These are phyloP conservation scores for Anguilla japonica DNA, from an alignment of 2,113 vertebrate species.

Conservation along the genomic window DNA sequence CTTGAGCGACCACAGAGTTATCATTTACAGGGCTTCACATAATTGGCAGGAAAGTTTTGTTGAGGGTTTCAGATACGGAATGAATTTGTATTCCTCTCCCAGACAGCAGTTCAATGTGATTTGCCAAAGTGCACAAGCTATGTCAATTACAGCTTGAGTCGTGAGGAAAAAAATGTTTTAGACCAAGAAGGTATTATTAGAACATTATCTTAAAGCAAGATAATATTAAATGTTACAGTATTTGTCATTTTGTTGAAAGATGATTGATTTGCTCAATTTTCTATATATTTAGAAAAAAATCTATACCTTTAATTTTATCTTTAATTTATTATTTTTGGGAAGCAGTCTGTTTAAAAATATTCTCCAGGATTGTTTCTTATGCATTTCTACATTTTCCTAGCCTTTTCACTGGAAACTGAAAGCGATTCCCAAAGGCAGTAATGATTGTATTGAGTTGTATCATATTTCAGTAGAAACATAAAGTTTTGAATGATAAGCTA, in stretches of 20 bases:
- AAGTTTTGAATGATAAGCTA: no score
- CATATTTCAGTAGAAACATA: no score
- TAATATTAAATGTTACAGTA: slow-evolving; percentile 60
- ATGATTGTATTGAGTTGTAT: neutral
- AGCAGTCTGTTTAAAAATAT: neutral
- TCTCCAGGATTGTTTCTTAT: neutral
- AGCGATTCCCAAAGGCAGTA: neutral
- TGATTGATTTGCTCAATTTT: slow-evolving; percentile 65
- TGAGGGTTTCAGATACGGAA: slow-evolving; percentile 75
- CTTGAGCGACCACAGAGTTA: slow-evolving; percentile 85
- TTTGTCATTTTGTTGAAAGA: slow-evolving; percentile 64
- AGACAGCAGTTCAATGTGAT: slow-evolving; percentile 63
- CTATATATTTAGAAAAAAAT: slow-evolving; percentile 30
- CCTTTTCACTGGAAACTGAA: neutral
- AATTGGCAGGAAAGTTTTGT: slow-evolving; percentile 89
- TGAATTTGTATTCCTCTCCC: slow-evolving; percentile 76
- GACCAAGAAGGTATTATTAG: slow-evolving; percentile 60
- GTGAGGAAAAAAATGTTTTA: slow-evolving; percentile 53
- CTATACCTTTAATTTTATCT: slow-evolving; percentile 42
- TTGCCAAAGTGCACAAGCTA: slow-evolving; percentile 63
- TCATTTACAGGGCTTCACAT: slow-evolving; percentile 87
- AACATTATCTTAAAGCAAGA: slow-evolving; percentile 61
- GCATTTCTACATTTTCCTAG: neutral
- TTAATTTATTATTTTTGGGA: slow-evolving; percentile 34
- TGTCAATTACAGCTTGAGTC: slow-evolving; percentile 65